Evolutionary conservation across 2,797 vertebrate genomes (phyloP).

Genomic region (Fringilla coelebs): DNA sequence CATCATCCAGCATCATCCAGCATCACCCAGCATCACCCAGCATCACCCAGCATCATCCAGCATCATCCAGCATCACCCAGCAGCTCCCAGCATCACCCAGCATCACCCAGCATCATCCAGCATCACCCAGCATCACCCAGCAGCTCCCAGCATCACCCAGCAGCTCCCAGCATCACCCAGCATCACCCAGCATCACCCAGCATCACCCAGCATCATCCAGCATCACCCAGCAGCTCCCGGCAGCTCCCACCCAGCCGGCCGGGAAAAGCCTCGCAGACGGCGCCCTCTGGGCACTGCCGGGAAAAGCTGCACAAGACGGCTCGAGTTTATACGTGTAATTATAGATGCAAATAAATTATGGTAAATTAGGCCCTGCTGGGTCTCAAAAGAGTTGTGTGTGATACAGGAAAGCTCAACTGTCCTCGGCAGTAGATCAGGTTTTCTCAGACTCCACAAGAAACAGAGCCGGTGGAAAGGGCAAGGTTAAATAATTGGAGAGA

Average conservation of each 20-base stretch:
- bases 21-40: not conserved
- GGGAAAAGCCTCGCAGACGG: not conserved
- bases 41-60: not conserved
- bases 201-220: no score
- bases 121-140: not conserved
- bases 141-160: not conserved
- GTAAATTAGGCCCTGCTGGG: not conserved
- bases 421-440: not conserved
- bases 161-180: not conserved
- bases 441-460: not conserved
- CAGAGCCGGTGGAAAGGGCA: not conserved
- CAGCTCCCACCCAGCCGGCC: accelerated
- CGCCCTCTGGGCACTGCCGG: not conserved
- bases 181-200: no score
- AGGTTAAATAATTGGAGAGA: not conserved
- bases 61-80: no score
- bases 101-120: no score
- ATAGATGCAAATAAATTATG: not conserved
- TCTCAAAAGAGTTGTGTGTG: not conserved
- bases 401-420: not conserved
- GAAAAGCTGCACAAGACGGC: not conserved
- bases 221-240: not conserved
- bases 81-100: no score
- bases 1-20: no score
- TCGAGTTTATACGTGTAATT: accelerated